Evolutionary conservation across 2,113 vertebrate species (phyloP).

Genomic region (Sclerurus mexicanus): DNA sequence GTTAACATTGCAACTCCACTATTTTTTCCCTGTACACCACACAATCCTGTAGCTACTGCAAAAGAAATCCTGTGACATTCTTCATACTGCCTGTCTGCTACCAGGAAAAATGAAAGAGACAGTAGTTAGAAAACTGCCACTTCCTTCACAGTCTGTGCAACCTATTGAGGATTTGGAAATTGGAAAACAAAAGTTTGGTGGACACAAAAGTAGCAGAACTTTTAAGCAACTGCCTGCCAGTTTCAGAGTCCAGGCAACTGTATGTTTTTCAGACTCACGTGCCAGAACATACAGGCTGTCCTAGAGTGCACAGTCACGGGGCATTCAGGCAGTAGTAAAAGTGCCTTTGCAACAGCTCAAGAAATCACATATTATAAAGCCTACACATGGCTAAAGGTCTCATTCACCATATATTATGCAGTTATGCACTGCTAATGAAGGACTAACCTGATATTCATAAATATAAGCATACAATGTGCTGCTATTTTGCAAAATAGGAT

Average conservation of each 20-base stretch:
- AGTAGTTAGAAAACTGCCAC: neutral
- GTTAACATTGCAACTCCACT: neutral
- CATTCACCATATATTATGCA: neutral
- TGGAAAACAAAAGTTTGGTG: neutral
- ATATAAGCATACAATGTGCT: neutral
- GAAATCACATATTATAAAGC: neutral
- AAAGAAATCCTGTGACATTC: neutral
- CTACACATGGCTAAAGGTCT: neutral
- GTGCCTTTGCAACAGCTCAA: neutral
- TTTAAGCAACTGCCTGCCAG: neutral
- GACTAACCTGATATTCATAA: neutral
- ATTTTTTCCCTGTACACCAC: neutral
- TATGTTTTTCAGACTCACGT: neutral
- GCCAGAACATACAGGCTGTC: neutral
- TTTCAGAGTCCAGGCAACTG: neutral
- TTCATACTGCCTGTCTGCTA: neutral
- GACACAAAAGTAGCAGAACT: neutral
- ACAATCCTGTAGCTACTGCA: neutral
- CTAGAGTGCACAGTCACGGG: neutral
- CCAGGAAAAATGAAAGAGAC: neutral
- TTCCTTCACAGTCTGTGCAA: neutral
- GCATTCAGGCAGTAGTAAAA: neutral
- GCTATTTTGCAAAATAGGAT: neutral
- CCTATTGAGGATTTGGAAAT: neutral
- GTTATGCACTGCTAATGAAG: neutral